These are phyloP conservation scores for Carassius gibelio DNA, from an alignment of 2,113 vertebrate species.

Conservation along the genomic window DNA sequence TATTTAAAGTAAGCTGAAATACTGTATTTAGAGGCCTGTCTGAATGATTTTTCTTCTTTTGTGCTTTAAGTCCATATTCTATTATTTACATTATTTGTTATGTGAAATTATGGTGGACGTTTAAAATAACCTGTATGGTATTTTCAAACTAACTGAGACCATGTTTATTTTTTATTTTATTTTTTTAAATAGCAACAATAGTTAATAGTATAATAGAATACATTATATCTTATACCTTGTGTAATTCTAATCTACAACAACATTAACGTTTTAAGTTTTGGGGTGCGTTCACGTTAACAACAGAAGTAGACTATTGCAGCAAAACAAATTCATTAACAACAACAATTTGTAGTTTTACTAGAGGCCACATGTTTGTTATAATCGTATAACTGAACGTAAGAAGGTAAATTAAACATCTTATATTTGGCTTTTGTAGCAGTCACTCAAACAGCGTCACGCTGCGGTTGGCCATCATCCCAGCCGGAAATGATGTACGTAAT, in stretches of 20 bases:
- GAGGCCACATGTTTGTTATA: background rate
- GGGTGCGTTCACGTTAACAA: background rate
- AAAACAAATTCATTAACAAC: background rate
- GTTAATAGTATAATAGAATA: background rate
- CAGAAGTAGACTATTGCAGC: background rate
- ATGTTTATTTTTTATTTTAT: background rate
- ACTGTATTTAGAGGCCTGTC: background rate
- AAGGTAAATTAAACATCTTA: background rate
- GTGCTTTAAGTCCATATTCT: background rate
- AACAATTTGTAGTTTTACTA: background rate
- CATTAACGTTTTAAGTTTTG: background rate
- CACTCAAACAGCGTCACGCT: background rate
- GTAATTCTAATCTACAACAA: background rate
- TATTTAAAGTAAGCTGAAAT: background rate
- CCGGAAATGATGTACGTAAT: conserved; percentile 46
- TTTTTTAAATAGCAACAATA: too few species aligned
- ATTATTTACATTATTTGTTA: background rate
- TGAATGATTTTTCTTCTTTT: background rate
- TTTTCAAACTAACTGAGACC: background rate
- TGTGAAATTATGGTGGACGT: background rate
- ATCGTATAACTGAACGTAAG: background rate
- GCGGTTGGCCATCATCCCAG: conserved; percentile 12
- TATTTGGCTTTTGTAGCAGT: background rate
- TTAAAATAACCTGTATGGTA: background rate
- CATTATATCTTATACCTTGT: background rate